These are phyloP conservation scores for Poeciliopsis turrubarensis DNA, from an alignment of 2,113 vertebrate species.

Conservation along the genomic window DNA sequence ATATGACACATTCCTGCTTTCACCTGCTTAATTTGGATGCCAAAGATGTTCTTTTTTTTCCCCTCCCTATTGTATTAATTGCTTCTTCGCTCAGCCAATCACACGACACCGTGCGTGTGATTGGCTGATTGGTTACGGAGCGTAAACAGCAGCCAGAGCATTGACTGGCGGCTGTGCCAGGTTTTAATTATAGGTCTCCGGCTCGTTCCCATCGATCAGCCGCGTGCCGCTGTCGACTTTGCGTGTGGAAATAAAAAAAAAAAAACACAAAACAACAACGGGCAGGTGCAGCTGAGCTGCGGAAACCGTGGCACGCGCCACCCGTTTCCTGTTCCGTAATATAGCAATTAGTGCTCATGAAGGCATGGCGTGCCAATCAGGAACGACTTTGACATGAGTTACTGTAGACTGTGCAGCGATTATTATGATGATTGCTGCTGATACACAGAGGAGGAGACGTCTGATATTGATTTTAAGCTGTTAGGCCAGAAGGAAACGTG, in stretches of 20 bases:
- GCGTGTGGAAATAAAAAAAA: constrained; percentile 38
- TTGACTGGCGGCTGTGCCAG: constrained; percentile 30
- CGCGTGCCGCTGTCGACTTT: constrained; percentile 41
- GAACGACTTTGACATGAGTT: constrained; percentile 57
- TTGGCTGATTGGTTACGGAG: constrained; percentile 37
- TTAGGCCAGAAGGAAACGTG: constrained; percentile 41
- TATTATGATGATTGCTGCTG: constrained; percentile 72
- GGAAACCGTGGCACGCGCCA: constrained; percentile 16
- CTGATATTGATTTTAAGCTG: constrained; percentile 62
- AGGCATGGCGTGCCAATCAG: constrained; percentile 59
- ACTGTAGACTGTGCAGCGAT: constrained; percentile 46
- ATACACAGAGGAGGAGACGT: constrained; percentile 49
- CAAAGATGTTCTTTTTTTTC: constrained; percentile 16
- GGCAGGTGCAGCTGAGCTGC: constrained; percentile 31
- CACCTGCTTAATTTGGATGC: not conserved
- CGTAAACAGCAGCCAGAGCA: constrained; percentile 27
- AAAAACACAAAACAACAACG: not conserved
- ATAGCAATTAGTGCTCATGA: constrained; percentile 68
- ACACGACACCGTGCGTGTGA: constrained; percentile 8
- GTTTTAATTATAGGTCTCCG: constrained; percentile 61
- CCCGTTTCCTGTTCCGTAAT: constrained; percentile 55
- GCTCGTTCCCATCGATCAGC: constrained; percentile 33
- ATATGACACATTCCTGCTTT: not conserved
- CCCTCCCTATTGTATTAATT: constrained; percentile 21
- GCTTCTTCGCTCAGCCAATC: constrained; percentile 30